A percentile compares a stretch with the other conserved stretches of the same genome.
Conservation (phyloP, 2,113 vertebrate genomes). For the Panthera uncia region DNA sequence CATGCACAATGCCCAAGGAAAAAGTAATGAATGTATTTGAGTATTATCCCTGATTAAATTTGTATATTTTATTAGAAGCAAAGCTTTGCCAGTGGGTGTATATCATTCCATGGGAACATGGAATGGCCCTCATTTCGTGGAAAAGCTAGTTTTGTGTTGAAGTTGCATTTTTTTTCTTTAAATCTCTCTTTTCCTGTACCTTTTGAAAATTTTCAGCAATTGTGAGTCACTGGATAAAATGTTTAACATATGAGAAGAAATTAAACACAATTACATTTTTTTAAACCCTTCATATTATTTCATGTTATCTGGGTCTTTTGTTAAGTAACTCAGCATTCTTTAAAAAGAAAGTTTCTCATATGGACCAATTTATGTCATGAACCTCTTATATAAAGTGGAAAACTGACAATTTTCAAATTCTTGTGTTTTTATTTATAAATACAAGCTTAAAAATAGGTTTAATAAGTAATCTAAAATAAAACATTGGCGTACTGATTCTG, state of each 20-base stretch:
- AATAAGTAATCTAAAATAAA: not conserved
- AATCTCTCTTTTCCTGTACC: not conserved
- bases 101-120: not conserved
- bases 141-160: not conserved
- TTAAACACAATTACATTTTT: not conserved
- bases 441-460: not conserved
- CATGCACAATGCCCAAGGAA: not conserved
- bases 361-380: not conserved
- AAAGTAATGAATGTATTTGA: not conserved
- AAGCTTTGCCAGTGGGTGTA: not conserved
- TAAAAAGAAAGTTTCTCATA: not conserved
- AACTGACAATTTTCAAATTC: not conserved
- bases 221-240: not conserved
- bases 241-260: not conserved
- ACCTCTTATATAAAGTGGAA: not conserved
- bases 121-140: not conserved
- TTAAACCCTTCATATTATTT: not conserved
- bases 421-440: not conserved
- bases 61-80: not conserved
- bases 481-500: not conserved
- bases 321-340: not conserved
- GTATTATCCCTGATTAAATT: not conserved
- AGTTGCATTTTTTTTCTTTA: not conserved
- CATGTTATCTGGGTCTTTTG: not conserved
- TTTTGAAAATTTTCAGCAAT: not conserved